A percentile compares a stretch with the other conserved stretches of the same genome.
phyloP scores from a whole-genome alignment of 2,797 vertebrate species.

The Intellagama lesueurii region DNA sequence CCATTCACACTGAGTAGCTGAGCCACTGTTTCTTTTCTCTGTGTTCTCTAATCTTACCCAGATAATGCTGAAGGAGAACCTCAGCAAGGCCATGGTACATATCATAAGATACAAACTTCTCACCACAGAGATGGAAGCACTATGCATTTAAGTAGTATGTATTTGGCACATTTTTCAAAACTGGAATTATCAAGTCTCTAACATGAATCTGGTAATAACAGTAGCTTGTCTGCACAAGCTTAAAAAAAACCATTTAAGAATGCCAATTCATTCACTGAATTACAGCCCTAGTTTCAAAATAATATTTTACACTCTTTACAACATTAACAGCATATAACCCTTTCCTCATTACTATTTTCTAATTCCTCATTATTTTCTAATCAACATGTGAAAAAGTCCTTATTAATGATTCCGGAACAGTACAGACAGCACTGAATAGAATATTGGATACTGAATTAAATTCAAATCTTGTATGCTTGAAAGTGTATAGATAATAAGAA shows the following conservation, averaged over 20 bases:
- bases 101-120: neutral
- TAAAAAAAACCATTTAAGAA: neutral
- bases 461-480: neutral
- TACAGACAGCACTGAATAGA: neutral
- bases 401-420: neutral
- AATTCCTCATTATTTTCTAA: neutral
- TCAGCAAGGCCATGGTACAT: neutral
- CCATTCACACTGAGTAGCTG: too few species aligned
- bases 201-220: neutral
- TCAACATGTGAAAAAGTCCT: neutral
- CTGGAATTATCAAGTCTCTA: neutral
- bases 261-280: neutral
- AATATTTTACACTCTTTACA: neutral
- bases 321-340: neutral
- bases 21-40: too few species aligned
- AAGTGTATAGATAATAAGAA: neutral
- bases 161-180: neutral
- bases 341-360: too few species aligned
- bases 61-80: neutral
- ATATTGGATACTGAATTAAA: neutral
- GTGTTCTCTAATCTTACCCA: neutral
- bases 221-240: neutral
- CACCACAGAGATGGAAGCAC: neutral
- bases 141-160: neutral
- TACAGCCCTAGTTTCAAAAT: neutral